Evolutionary conservation across 2,797 vertebrate genomes (phyloP).

Genomic region (Darevskia mixta): DNA sequence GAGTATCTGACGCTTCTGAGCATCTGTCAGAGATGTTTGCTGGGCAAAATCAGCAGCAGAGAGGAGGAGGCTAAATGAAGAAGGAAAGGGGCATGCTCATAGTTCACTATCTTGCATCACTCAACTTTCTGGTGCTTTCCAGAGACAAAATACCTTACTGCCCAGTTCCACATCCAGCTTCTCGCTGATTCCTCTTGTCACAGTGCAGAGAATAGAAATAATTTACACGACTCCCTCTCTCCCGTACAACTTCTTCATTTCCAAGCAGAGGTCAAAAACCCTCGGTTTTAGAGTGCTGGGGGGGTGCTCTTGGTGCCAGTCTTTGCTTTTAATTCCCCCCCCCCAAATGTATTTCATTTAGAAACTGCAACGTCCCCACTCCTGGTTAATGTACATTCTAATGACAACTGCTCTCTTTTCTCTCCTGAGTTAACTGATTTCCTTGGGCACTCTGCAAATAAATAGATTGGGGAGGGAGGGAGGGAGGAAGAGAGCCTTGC

Average conservation of each 20-base stretch:
- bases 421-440: conserved; percentile 74
- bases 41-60: conserved; percentile 17
- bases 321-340: conserved; percentile 62
- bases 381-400: conserved; percentile 80
- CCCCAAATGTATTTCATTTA: conserved; percentile 69
- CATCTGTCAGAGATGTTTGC: not conserved
- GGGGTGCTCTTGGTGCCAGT: conserved; percentile 58
- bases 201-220: conserved; percentile 6
- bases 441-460: conserved; percentile 69
- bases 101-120: not conserved
- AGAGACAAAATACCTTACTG: not conserved
- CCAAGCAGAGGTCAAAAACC: conserved; percentile 30
- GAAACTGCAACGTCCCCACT: conserved; percentile 75
- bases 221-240: conserved; percentile 40
- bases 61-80: not conserved
- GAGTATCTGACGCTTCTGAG: not conserved
- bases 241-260: not conserved
- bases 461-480: not conserved
- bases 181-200: not conserved
- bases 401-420: conserved; percentile 71
- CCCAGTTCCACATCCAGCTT: not conserved
- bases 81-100: not conserved
- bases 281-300: conserved; percentile 6
- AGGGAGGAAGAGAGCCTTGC: conserved; percentile 52
- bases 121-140: conserved; percentile 3